These are phyloP conservation scores for Hexactinellida sp. DNA, from an alignment of 37 sponge, comb jelly and placozoan species.

Conservation along the genomic window DNA sequence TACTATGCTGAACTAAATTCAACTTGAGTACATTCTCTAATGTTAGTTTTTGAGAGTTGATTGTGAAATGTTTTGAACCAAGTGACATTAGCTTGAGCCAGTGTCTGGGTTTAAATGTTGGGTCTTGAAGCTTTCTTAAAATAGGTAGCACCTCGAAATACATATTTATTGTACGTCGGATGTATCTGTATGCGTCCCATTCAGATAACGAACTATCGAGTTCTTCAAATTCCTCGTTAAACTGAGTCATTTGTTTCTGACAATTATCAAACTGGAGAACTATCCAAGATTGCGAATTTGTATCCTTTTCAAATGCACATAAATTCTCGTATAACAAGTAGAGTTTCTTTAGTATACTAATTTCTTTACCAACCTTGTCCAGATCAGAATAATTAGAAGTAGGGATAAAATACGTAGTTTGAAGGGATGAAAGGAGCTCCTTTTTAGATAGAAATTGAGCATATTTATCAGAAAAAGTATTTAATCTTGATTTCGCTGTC, in stretches of 20 bases:
- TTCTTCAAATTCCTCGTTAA: not conserved
- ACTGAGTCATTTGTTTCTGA: not conserved
- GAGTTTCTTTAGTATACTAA: not conserved
- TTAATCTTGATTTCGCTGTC: not conserved
- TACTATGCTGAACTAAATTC: not conserved
- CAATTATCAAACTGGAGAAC: not conserved
- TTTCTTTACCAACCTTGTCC: not conserved
- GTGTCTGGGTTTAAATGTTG: not conserved
- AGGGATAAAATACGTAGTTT: not conserved
- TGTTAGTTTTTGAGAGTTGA: not conserved
- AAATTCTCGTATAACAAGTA: not conserved
- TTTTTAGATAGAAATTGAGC: not conserved
- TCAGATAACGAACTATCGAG: not conserved
- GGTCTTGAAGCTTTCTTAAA: not conserved
- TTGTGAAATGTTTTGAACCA: not conserved
- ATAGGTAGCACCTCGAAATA: not conserved
- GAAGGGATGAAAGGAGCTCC: not conserved
- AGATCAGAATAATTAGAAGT: not conserved
- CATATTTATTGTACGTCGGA: not conserved
- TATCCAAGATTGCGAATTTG: not conserved
- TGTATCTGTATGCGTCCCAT: not conserved
- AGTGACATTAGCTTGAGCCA: not conserved
- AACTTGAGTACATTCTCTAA: not conserved
- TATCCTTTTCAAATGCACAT: not conserved
- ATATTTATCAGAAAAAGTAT: not conserved